Base-by-base conservation (phyloP, 1,140 invertebrate species). In the Pogonomyrmex barbatus region DNA sequence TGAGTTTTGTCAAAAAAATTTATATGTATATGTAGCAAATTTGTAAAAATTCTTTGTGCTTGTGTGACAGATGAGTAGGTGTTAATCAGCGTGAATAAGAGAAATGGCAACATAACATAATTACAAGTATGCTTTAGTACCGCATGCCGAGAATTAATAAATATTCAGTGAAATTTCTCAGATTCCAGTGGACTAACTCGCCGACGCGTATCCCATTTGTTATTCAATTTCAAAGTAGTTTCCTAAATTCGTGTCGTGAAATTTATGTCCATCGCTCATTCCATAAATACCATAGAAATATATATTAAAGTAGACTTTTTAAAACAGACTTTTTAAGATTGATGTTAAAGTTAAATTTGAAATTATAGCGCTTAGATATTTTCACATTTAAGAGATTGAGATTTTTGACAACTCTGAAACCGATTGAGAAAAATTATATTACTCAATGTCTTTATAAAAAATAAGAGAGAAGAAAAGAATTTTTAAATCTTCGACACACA, bases 91-190 rank as follows among this genome's bases (percentile, higher is more conserved):
- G 77, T 56, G 63, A 81, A 79, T 54, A 52, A 68, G 77, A 81
- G 65, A 81, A 81, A 81, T 81, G 9, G 14, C n/a, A 47, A 30
- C 36, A 56, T 39, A 54, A 54, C n/a, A 68, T 42, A 70, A 78
- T 78, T 9, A 30, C 9, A 54, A 54, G 30, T 14, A 42, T 77
- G 30, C 33, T 8, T 30, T 39, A 24, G 47, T 56, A 33, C 33
- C 70, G 9, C n/a, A 75, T 54, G 68, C 14, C 33, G 17, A 0
- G 2, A 24, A 12, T 33, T 68, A 30, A 70, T 81, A 54, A 70
- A 81, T 81, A 81, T 81, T 81, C 50, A 81, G 14, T 14, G 47
- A 79, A 54, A 79, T 52, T 24, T 68, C 12, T 54, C 36, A 33
- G 2, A 56, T 81, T 42, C 36, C 63, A 68, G 9, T n/a, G 10